A percentile compares a stretch with the other conserved stretches of the same genome.
These are phyloP conservation scores for Centropus bengalensis DNA, from an alignment of 2,113 vertebrate genomes.

Conservation along the genomic window DNA sequence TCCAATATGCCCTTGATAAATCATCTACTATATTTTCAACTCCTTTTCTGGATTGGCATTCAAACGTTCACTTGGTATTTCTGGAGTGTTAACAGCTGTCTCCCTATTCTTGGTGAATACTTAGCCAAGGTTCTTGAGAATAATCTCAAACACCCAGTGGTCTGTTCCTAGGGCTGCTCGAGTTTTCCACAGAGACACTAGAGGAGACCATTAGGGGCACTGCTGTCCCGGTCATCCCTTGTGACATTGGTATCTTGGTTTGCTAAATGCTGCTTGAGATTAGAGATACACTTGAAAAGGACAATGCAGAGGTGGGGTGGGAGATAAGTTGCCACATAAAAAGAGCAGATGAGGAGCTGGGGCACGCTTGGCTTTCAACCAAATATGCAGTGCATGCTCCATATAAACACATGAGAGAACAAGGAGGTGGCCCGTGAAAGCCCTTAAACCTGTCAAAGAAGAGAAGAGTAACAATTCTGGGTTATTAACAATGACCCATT, in stretches of 20 bases:
- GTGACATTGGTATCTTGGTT: not conserved
- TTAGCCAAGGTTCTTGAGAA: conserved; percentile 52
- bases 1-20: conserved; percentile 52
- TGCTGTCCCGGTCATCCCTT: not conserved
- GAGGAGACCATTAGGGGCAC: not conserved
- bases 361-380: conserved; percentile 26
- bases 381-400: conserved; percentile 23
- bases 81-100: conserved; percentile 69
- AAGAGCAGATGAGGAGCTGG: conserved; percentile 38
- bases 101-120: conserved; percentile 63
- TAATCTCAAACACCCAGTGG: conserved; percentile 46
- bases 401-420: not conserved
- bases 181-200: not conserved
- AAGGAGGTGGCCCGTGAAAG: conserved; percentile 44
- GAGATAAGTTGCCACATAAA: conserved; percentile 18
- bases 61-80: conserved; percentile 58
- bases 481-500: not conserved
- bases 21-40: conserved; percentile 54
- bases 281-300: conserved; percentile 15
- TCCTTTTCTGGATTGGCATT: conserved; percentile 70
- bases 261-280: conserved; percentile 7
- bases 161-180: conserved; percentile 1
- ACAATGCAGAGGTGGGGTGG: conserved; percentile 50
- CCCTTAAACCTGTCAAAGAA: conserved; percentile 45
- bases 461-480: not conserved